These are phyloP conservation scores for Burhinus bistriatus DNA, from an alignment of 2,113 vertebrate genomes.

Conservation along the genomic window DNA sequence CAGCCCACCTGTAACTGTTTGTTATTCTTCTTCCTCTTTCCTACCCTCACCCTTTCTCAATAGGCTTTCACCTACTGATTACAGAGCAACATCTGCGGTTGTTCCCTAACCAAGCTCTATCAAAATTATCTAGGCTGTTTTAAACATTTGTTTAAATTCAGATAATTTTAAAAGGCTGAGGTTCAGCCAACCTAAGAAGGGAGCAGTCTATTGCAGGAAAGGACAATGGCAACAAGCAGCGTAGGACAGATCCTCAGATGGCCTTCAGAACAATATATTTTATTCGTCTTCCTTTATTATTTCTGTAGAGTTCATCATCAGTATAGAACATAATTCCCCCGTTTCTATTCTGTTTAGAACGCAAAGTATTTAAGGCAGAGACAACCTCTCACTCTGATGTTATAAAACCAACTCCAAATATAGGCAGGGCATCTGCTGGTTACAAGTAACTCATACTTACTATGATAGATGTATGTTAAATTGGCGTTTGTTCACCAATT, in stretches of 20 bases:
- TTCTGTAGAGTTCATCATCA: neutral
- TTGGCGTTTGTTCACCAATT: neutral
- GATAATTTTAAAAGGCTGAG: neutral
- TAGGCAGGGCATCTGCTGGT: neutral
- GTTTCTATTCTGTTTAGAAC: neutral
- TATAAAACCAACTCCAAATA: neutral
- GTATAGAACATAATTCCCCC: neutral
- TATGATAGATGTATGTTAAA: neutral
- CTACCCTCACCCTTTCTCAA: neutral
- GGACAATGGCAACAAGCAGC: neutral
- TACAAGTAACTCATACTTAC: neutral
- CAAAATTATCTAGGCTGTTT: neutral
- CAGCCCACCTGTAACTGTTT: neutral
- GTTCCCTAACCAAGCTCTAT: neutral
- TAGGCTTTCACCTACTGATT: neutral
- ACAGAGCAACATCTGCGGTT: neutral
- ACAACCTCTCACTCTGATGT: neutral
- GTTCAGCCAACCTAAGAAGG: neutral
- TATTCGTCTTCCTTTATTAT: neutral
- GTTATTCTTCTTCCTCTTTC: neutral
- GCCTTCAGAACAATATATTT: neutral
- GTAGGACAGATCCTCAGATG: neutral
- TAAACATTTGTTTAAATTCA: neutral
- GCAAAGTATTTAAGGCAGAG: neutral
- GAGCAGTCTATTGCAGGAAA: neutral